These are phyloP conservation scores for Hafferia zeledoni DNA, from an alignment of 2,797 vertebrate genomes.

Conservation along the genomic window DNA sequence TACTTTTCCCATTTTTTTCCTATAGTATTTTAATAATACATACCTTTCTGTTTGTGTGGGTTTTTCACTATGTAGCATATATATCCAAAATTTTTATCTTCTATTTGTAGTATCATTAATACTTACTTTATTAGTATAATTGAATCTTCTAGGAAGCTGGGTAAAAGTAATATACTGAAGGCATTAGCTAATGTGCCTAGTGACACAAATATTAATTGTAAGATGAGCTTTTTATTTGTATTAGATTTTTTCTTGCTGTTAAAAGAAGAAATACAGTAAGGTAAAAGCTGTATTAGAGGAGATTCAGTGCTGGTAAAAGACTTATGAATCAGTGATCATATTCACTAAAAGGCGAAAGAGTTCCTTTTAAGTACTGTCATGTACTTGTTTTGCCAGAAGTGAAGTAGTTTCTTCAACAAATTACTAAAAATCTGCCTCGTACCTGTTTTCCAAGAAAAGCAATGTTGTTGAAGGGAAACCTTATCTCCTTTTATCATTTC, in stretches of 20 bases:
- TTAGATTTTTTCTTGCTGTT: not conserved
- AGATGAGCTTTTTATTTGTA: conserved; percentile 37
- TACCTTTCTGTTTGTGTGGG: conserved; percentile 20
- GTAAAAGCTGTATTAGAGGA: conserved; percentile 55
- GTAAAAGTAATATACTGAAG: conserved; percentile 55
- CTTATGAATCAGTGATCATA: conserved; percentile 50
- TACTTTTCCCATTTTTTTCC: conserved; percentile 58
- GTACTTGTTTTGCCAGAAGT: conserved; percentile 44
- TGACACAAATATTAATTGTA: conserved; percentile 61
- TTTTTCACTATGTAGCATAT: conserved; percentile 36
- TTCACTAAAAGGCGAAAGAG: conserved; percentile 11
- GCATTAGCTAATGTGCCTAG: conserved; percentile 63
- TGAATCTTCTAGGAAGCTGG: conserved; percentile 43
- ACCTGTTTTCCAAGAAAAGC: not conserved
- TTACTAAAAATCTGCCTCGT: not conserved
- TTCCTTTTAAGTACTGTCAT: conserved; percentile 37
- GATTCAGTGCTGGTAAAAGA: conserved; percentile 40
- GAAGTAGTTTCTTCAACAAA: conserved; percentile 33
- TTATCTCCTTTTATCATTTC: not conserved
- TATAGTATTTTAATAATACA: conserved; percentile 55
- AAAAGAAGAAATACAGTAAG: conserved; percentile 59
- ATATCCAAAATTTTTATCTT: conserved; percentile 56
- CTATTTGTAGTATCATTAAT: conserved; percentile 60
- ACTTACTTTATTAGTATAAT: conserved; percentile 53
- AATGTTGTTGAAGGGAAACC: not conserved